Evolutionary conservation across 2,888 invertebrate species (phyloP), one percentile per base, ranked within the genome.

Genomic region (Tortricodes alternella): DNA sequence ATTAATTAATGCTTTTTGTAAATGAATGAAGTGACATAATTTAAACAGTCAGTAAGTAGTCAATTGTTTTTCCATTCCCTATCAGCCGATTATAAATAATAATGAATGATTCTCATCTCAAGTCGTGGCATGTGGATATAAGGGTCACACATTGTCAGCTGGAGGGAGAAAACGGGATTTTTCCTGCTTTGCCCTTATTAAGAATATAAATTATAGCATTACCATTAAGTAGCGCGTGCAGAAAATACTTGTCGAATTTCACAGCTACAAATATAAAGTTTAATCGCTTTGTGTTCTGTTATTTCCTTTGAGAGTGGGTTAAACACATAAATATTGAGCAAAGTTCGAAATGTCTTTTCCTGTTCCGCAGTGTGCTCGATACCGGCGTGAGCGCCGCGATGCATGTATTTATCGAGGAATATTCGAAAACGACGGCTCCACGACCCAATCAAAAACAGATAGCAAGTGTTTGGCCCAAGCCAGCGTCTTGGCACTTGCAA

Each of bases 81-180:
- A 72, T 74, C 69, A 67, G 37, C 49, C 70, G 71, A 76, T 76
- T 71, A 76, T 67, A n/a, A n/a, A n/a, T n/a, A 71, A 71, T 68
- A 75, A 71, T 72, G 72, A 65, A 62, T 65, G 70, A 69, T 66
- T 71, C 74, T n/a, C n/a, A n/a, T n/a, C n/a, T 75, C 68, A 71
- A 71, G 68, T 65, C 44, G 66, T 51, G 53, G 41, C 53, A 48
- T 48, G 53, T 56, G 67, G 67, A 59, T 67, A 68, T 70, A 73
- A 71, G 71, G 74, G 68, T 67, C 68, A 63, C 64, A 71, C 70
- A 73, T 73, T 71, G 74, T 71, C 70, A 65, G 63, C 62, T 61
- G 56, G 63, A 58, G 63, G 65, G 61, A 62, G 66, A 58, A 65
- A 64, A 65, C 60, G 65, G 57, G 53, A 65, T 66, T 67, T 65